Percentiles rank a stretch among this genome's conserved stretches.
Evolutionary conservation across 2,113 vertebrate genomes (phyloP).

Genomic region (Hydropotes inermis): DNA sequence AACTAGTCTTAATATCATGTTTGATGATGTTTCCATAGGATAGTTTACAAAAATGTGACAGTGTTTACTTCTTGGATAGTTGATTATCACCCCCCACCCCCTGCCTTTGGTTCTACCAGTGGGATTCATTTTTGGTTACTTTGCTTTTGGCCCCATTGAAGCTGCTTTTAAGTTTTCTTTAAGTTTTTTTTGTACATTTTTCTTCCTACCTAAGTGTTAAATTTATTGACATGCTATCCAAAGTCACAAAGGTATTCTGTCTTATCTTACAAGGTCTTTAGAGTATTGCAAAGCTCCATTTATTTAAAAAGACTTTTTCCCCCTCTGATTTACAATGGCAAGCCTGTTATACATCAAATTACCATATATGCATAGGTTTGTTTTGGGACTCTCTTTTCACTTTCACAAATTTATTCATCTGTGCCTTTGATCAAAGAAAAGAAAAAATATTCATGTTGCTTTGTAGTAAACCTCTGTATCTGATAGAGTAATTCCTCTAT

Average conservation of each 20-base stretch:
- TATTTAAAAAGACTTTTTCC: neutral
- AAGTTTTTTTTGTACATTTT: neutral
- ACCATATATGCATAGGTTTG: too few species aligned
- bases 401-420: neutral
- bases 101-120: neutral
- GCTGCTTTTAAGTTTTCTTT: neutral
- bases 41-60: neutral
- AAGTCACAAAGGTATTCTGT: neutral
- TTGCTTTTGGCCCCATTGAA: neutral
- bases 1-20: neutral
- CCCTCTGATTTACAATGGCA: neutral
- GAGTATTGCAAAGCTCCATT: neutral
- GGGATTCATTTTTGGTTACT: neutral
- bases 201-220: neutral
- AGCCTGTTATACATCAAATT: neutral
- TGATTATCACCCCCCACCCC: rapidly evolving
- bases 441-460: neutral
- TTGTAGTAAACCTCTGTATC: neutral
- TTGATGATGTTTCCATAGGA: neutral
- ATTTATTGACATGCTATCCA: neutral
- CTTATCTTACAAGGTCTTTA: neutral
- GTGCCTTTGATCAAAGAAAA: neutral
- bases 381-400: neutral
- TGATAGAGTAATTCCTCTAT: neutral
- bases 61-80: neutral